Conservation (phyloP, 2,888 invertebrate genomes). For the Polydrusus cervinus region DNA sequence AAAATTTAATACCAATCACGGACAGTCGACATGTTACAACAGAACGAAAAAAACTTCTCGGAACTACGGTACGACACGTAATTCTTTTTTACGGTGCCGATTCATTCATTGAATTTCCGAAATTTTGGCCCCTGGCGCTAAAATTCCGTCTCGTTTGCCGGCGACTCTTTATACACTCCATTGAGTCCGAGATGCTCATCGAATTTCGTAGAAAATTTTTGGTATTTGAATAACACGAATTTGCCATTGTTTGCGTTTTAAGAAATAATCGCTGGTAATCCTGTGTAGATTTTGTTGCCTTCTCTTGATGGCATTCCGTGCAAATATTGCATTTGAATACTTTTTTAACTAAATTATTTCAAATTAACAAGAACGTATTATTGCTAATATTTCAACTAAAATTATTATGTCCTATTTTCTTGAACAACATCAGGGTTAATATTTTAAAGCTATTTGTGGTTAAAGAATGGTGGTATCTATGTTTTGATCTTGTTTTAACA, state of each 20-base stretch:
- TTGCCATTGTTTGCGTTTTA: conserved; percentile 43
- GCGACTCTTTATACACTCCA: conserved; percentile 36
- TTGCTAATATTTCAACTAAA: no score
- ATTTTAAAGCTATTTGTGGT: conserved; percentile 6
- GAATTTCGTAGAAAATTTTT: conserved; percentile 49
- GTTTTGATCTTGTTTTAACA: not conserved
- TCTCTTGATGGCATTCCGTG: no score
- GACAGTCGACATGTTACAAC: not conserved
- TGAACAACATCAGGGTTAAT: conserved; percentile 23
- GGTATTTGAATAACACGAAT: conserved; percentile 49
- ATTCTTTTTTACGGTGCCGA: conserved; percentile 12
- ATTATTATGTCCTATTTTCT: not conserved
- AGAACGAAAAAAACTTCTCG: conserved; percentile 32
- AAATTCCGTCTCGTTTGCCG: conserved; percentile 60
- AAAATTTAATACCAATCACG: not conserved
- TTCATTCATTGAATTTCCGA: conserved; percentile 57
- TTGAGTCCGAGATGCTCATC: conserved; percentile 46
- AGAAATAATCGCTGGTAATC: not conserved
- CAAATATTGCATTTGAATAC: no score
- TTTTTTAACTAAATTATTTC: no score
- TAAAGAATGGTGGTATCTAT: conserved; percentile 27
- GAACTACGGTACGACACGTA: conserved; percentile 28
- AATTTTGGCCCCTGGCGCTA: conserved; percentile 61
- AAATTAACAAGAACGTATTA: no score
- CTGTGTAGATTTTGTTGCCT: no score